A percentile compares a stretch with the other conserved stretches of the same genome.
Evolutionary conservation across 2,113 vertebrate species (phyloP).

Genomic region (Thunnus maccoyii): DNA sequence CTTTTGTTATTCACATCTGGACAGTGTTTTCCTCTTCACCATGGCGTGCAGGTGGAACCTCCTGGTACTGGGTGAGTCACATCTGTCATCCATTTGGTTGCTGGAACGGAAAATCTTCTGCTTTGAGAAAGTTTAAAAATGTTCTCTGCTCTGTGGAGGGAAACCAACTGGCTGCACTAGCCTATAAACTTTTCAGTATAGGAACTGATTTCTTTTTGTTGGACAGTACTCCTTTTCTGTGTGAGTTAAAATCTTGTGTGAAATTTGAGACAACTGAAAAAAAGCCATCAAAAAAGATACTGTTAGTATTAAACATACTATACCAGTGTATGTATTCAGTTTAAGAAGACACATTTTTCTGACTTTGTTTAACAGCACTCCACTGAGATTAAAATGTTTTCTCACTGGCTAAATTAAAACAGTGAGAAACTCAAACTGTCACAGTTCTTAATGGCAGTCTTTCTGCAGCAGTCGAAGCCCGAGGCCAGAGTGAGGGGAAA

Average conservation of each 20-base stretch:
- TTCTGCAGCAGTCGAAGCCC: neutral
- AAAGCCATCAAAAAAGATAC: neutral
- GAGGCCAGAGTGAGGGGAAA: neutral
- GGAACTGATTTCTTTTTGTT: too few relatives aligned
- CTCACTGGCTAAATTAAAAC: neutral
- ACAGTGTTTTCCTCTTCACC: slow-evolving; percentile 39
- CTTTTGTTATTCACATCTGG: slow-evolving; percentile 10
- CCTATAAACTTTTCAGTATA: neutral
- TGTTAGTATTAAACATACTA: neutral
- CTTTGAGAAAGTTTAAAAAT: neutral
- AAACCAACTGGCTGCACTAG: neutral
- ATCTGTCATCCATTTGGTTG: slow-evolving; percentile 31
- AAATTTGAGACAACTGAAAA: neutral
- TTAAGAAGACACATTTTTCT: neutral
- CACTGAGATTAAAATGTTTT: neutral
- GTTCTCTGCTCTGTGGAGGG: neutral
- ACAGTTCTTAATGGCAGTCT: slow-evolving; percentile 7
- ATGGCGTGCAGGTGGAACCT: slow-evolving; percentile 68
- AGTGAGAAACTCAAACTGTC: slow-evolving; percentile 21
- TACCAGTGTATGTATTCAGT: neutral
- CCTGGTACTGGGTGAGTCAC: slow-evolving; percentile 78
- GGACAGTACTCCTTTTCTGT: neutral
- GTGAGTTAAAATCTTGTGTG: neutral
- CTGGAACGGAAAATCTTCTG: slow-evolving; percentile 36
- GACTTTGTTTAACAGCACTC: neutral